Conservation (phyloP, 2,113 vertebrate genomes). For the Rana temporaria region DNA sequence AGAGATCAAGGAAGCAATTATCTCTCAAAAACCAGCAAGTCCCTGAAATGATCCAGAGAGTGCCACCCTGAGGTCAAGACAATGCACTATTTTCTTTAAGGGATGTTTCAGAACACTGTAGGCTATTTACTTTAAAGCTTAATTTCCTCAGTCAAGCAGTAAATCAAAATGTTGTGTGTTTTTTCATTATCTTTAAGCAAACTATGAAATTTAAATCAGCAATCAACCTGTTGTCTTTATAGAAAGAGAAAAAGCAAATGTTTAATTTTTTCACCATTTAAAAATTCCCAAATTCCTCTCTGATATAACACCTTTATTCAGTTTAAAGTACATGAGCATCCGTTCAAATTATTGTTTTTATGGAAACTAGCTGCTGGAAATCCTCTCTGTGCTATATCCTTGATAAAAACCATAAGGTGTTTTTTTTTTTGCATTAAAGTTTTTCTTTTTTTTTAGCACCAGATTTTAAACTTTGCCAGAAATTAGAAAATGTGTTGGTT, state of each 20-base stretch:
- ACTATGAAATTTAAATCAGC: slow-evolving; percentile 4
- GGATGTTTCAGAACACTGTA: slow-evolving; percentile 40
- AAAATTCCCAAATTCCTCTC: neutral
- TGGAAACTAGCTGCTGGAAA: neutral
- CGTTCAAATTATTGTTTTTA: neutral
- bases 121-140: slow-evolving; percentile 35
- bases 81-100: slow-evolving; percentile 19
- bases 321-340: neutral
- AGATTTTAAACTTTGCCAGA: neutral
- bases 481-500: neutral
- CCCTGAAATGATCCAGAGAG: slow-evolving; percentile 37
- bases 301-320: neutral
- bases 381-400: slow-evolving; percentile 7
- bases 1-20: slow-evolving; percentile 55
- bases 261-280: slow-evolving; percentile 10
- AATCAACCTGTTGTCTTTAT: neutral
- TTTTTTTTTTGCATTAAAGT: slow-evolving; percentile 11
- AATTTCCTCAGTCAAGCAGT: slow-evolving; percentile 33
- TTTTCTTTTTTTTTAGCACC: slow-evolving; percentile 1
- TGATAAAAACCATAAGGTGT: neutral
- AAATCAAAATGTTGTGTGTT: slow-evolving; percentile 42
- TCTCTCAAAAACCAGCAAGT: slow-evolving; percentile 32
- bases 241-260: neutral
- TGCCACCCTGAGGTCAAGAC: slow-evolving; percentile 37
- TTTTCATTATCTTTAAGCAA: slow-evolving; percentile 35